These are phyloP conservation scores for Micropoecilia bifurca DNA, from an alignment of 2,797 vertebrate genomes.

Conservation along the genomic window DNA sequence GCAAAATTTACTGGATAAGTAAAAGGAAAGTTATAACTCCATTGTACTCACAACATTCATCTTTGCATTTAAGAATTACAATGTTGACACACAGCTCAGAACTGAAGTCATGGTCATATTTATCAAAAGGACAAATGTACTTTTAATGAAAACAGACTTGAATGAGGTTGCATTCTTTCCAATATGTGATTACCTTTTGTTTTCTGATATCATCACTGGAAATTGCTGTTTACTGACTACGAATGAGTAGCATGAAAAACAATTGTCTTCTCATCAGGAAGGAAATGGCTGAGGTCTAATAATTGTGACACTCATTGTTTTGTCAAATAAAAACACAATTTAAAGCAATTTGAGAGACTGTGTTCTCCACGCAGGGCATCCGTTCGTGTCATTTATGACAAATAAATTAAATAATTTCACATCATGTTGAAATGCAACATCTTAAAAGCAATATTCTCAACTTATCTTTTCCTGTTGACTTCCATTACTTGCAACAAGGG, in stretches of 20 bases:
- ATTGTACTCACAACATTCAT: slow-evolving; percentile 7
- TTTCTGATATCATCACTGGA: slow-evolving; percentile 8
- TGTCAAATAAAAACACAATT: slow-evolving; percentile 4
- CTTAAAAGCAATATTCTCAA: background rate
- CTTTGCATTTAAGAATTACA: background rate
- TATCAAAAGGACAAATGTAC: background rate
- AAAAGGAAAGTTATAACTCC: slow-evolving; percentile 15
- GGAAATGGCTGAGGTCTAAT: slow-evolving; percentile 23
- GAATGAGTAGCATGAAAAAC: background rate
- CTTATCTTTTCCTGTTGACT: background rate
- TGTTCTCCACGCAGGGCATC: background rate
- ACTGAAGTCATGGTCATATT: slow-evolving; percentile 23
- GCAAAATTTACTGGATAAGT: slow-evolving; percentile 21
- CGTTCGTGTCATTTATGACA: background rate
- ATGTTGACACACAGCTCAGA: slow-evolving; percentile 40
- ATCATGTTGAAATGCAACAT: background rate
- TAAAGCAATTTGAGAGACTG: background rate
- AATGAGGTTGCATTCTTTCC: slow-evolving; percentile 16
- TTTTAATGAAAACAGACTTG: background rate
- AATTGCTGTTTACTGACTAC: slow-evolving; percentile 19
- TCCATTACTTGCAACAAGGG: background rate
- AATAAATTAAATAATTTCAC: background rate
- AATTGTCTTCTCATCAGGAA: slow-evolving; percentile 27
- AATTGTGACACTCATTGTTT: slow-evolving; percentile 33
- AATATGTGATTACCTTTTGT: slow-evolving; percentile 10